phyloP scores from a whole-genome alignment of 2,113 vertebrate species.

The Pseudorhombus dupliciocellatus region DNA sequence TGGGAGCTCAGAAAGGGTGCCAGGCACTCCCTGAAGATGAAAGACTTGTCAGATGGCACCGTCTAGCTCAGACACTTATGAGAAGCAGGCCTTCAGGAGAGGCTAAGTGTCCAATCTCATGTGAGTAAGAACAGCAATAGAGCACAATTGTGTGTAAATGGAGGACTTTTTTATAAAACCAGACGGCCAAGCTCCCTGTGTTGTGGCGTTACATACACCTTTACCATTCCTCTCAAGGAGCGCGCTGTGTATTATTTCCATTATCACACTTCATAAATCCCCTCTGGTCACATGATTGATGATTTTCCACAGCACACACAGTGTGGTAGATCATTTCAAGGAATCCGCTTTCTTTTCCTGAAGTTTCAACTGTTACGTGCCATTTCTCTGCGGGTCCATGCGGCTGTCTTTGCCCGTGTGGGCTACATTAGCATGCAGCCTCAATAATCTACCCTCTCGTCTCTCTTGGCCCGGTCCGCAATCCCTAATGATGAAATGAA shows the following conservation, averaged over 20 bases:
- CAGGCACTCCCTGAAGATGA: conserved; percentile 75
- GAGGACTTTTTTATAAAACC: conserved; percentile 60
- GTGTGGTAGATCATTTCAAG: conserved; percentile 32
- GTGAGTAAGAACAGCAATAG: conserved; percentile 67
- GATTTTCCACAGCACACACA: conserved; percentile 43
- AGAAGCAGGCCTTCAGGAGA: conserved; percentile 78
- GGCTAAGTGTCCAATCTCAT: conserved; percentile 68
- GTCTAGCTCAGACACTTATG: conserved; percentile 74
- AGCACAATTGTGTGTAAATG: conserved; percentile 66
- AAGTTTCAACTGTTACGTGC: conserved; percentile 40
- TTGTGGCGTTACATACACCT: conserved; percentile 51
- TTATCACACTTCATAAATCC: conserved; percentile 73
- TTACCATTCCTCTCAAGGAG: conserved; percentile 48
- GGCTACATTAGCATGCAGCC: conserved; percentile 70
- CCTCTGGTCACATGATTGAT: conserved; percentile 56
- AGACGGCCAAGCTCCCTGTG: conserved; percentile 25
- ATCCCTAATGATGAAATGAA: conserved; percentile 80
- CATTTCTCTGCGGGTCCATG: conserved; percentile 42
- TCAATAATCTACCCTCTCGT: conserved; percentile 58
- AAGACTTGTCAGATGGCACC: conserved; percentile 76
- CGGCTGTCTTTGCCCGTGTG: conserved; percentile 41
- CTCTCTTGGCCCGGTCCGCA: conserved; percentile 57
- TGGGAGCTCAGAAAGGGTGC: conserved; percentile 63
- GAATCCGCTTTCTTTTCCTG: conserved; percentile 22
- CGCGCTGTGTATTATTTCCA: conserved; percentile 49